Conservation (phyloP, 2,888 invertebrate genomes). For the Trimorus sp. region DNA sequence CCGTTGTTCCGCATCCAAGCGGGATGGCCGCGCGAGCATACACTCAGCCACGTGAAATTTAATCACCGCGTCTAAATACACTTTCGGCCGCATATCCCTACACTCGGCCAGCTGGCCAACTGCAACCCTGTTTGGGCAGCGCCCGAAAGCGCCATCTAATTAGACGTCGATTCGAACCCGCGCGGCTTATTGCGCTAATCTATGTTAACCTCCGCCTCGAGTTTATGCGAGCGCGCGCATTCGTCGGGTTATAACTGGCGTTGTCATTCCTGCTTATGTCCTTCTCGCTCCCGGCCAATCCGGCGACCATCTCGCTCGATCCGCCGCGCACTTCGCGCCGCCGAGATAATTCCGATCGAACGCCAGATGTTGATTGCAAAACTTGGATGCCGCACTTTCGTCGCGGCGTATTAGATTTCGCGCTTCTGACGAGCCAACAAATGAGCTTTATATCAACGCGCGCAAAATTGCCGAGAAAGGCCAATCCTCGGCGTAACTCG, state of each 20-base stretch:
- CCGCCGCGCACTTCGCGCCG: constrained; percentile 31
- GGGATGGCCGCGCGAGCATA: not conserved
- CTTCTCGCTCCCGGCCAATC: not conserved
- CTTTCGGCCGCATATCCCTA: not conserved
- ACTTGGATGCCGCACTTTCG: constrained; percentile 54
- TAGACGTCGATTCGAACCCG: constrained; percentile 67
- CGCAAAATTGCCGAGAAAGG: constrained; percentile 17
- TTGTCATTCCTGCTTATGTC: constrained; percentile 38
- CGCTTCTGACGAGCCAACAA: constrained; percentile 52
- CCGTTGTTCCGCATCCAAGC: not conserved
- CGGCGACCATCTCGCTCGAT: constrained; percentile 18
- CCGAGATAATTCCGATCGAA: constrained; percentile 64
- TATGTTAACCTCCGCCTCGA: constrained; percentile 48
- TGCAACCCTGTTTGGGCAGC: constrained; percentile 14
- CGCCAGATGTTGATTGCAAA: constrained; percentile 65
- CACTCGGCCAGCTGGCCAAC: not conserved
- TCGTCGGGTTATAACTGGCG: constrained; percentile 49
- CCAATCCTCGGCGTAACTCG: constrained; percentile 6
- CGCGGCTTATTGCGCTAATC: constrained; percentile 63
- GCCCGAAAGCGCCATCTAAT: constrained; percentile 62
- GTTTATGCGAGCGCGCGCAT: constrained; percentile 45
- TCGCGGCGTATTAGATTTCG: constrained; percentile 44
- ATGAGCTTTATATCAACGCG: constrained; percentile 55
- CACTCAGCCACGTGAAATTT: constrained; percentile 9
- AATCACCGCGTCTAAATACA: constrained; percentile 23